Base-by-base conservation (phyloP, 2,888 invertebrate genomes). In the Epistrophe grossulariae region DNA sequence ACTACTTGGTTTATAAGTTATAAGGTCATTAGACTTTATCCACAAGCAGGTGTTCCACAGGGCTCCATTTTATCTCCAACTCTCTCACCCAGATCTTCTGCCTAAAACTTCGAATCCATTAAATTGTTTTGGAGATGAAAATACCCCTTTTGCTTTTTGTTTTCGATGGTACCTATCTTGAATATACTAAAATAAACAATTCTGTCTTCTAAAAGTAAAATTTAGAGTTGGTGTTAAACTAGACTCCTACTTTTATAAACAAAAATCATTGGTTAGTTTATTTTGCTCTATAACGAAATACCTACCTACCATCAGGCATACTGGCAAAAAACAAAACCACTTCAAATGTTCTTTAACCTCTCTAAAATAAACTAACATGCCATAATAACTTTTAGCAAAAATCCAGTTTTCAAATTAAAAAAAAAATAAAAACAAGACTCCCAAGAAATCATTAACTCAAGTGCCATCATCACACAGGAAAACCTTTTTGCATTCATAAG, bases 371-470 rank as follows among this genome's bases (percentile, higher is more conserved):
- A 59, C 17, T 17, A 59, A 59, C 35, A 17, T 59, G 11, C 35
- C 17, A 11, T 17, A 59, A 38, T 59, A 35, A 35, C 62, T 24
- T 43, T 62, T 43, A 43, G 62, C 40, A 43, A 62, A 62, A 19
- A 19, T 17, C 1, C 15, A 40, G 1, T 62, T 62, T 62, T 62
- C 13, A 17, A 43, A 59, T 59, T 17, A 45, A 31, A 45, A 31
- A 24, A 31, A 70, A 13, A 59, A 72, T 17, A 45, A 31, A 24
- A 31, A 70, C 11, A 55, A 81, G 15, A 57, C 28, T 71, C 55
- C 50, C 15, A 72, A 78, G 72, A 45, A 72, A 77, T 80, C 84
- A 72, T 84, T 84, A 77, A 80, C 60, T 72, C 38, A 80, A 80
- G 84, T 76, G 64, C 57, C 60, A 68, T 60, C 66, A 50, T 68